Evolutionary conservation across 2,113 vertebrate species (phyloP).

Genomic region (Etheostoma spectabile): DNA sequence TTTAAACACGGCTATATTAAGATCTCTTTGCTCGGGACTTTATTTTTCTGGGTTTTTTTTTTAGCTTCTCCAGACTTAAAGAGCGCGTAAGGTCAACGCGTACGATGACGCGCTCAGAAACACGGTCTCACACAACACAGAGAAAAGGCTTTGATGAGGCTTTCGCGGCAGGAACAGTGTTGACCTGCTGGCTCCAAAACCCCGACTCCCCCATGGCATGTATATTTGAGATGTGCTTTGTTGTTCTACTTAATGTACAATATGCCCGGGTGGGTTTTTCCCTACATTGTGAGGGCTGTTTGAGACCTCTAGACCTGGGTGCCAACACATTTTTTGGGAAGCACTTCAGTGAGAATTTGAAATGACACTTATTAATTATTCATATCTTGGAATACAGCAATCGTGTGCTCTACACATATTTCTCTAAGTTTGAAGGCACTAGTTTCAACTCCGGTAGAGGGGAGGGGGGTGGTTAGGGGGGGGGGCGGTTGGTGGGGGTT

Average conservation of each 20-base stretch:
- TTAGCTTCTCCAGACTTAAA: conserved; percentile 35
- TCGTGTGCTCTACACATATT: conserved; percentile 73
- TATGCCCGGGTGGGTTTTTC: conserved; percentile 67
- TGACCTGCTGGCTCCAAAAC: conserved; percentile 58
- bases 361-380: conserved; percentile 82
- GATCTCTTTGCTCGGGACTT: conserved; percentile 55
- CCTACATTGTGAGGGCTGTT: conserved; percentile 75
- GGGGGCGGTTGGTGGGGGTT: no score
- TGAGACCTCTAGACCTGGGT: conserved; percentile 80
- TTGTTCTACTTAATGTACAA: conserved; percentile 78
- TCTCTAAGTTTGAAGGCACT: conserved; percentile 72
- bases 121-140: conserved; percentile 25
- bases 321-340: conserved; percentile 84
- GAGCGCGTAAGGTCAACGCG: conserved; percentile 54
- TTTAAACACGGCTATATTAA: conserved; percentile 73
- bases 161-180: conserved; percentile 43
- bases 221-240: conserved; percentile 80
- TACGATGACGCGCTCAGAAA: conserved; percentile 28
- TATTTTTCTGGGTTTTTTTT: not conserved
- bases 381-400: conserved; percentile 80
- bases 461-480: no score
- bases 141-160: conserved; percentile 59
- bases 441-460: conserved; percentile 50
- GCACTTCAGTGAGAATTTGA: conserved; percentile 83
- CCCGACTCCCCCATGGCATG: conserved; percentile 71